These are phyloP conservation scores for Brachyhypopomus gauderio DNA, from an alignment of 2,113 vertebrate species.

Conservation along the genomic window DNA sequence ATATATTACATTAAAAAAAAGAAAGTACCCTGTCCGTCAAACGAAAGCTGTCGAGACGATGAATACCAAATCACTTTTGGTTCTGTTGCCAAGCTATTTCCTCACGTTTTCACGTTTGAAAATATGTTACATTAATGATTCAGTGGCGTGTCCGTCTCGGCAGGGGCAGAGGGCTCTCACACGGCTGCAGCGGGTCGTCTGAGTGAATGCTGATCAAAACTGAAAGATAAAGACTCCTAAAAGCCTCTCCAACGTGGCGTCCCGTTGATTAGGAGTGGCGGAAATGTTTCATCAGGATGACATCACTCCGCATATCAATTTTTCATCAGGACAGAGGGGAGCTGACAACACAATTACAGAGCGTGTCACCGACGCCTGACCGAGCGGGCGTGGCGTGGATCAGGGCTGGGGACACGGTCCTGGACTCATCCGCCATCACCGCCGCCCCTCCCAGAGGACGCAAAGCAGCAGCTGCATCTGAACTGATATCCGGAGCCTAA, in stretches of 20 bases:
- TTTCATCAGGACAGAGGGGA: conserved; percentile 34
- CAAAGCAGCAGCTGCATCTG: conserved; percentile 29
- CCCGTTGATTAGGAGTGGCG: conserved; percentile 13
- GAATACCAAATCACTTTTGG: too few species aligned
- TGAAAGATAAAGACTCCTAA: conserved; percentile 14
- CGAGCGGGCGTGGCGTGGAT: conserved; percentile 47
- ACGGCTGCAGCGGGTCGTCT: neutral
- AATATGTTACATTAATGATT: conserved; percentile 3
- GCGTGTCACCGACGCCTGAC: conserved; percentile 60
- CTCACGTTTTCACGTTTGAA: conserved; percentile 14
- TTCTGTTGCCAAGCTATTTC: neutral
- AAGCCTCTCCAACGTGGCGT: conserved; percentile 24
- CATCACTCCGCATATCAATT: conserved; percentile 57
- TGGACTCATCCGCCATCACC: conserved; percentile 26
- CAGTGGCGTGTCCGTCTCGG: too few species aligned
- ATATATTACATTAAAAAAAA: too few species aligned
- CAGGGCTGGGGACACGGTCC: conserved; percentile 43
- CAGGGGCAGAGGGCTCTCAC: too few species aligned
- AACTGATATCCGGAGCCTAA: conserved; percentile 49
- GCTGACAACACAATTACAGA: conserved; percentile 64
- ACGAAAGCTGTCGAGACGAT: too few species aligned
- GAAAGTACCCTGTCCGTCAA: too few species aligned
- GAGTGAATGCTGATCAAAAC: neutral
- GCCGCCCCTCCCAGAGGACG: conserved; percentile 27
- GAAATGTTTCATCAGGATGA: conserved; percentile 35